Evolutionary conservation across 2,888 invertebrate species (phyloP).

Genomic region (Plagodis dolabraria): DNA sequence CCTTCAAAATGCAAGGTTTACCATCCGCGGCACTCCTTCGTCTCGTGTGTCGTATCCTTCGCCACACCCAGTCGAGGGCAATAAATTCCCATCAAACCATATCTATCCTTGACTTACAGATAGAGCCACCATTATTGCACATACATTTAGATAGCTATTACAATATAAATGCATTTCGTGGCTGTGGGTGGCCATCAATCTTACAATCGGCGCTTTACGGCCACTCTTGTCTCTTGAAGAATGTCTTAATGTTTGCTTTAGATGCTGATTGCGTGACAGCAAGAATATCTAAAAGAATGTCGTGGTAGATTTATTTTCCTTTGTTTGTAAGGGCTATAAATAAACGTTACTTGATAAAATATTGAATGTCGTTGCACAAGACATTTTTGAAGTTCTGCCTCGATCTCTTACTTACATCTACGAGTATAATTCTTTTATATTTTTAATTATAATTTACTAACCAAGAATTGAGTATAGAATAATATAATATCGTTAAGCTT

Average conservation of each 20-base stretch:
- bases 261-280: constrained; percentile 35
- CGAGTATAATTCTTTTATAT: too few relatives aligned
- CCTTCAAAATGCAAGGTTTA: constrained; percentile 64
- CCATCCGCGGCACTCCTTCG: constrained; percentile 68
- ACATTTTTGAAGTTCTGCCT: background rate
- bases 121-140: constrained; percentile 72
- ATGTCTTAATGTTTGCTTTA: constrained; percentile 50
- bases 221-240: constrained; percentile 44
- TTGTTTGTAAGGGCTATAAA: constrained; percentile 12
- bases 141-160: constrained; percentile 76
- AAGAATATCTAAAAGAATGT: constrained; percentile 18
- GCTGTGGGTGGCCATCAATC: constrained; percentile 68
- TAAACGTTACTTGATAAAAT: background rate
- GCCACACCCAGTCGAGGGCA: constrained; percentile 64
- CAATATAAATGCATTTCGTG: constrained; percentile 77
- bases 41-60: constrained; percentile 71
- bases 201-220: constrained; percentile 51
- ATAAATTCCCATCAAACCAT: constrained; percentile 76
- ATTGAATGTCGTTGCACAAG: background rate
- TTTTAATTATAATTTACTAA: too few relatives aligned
- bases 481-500: too few relatives aligned
- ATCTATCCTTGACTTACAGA: constrained; percentile 78
- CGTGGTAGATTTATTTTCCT: constrained; percentile 35
- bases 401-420: too few relatives aligned
- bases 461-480: too few relatives aligned